A percentile compares a stretch with the other conserved stretches of the same genome.
Conservation (phyloP, 2,797 vertebrate genomes). For the Chromis chromis region DNA sequence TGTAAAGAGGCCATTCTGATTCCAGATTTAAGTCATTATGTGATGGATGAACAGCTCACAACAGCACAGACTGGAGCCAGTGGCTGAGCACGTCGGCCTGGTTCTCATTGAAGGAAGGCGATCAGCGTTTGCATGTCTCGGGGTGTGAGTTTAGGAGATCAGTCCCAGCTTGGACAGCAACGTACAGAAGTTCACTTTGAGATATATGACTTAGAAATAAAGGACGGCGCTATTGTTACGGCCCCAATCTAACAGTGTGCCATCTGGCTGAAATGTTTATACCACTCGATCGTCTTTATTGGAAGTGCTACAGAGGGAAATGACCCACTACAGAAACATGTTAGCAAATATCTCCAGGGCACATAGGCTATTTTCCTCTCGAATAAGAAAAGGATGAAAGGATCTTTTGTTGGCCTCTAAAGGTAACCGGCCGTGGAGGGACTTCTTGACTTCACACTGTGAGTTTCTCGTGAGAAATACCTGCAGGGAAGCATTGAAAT, state of each 20-base stretch:
- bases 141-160: constrained; percentile 23
- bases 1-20: constrained; percentile 23
- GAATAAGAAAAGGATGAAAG: constrained; percentile 82
- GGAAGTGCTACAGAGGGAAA: constrained; percentile 66
- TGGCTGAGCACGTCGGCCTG: constrained; percentile 39
- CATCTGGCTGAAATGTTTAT: constrained; percentile 44
- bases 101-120: constrained; percentile 25
- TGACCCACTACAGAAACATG: constrained; percentile 58
- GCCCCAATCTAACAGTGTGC: constrained; percentile 21
- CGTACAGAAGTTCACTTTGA: constrained; percentile 10
- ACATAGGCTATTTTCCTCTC: constrained; percentile 58
- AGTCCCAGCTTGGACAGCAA: constrained; percentile 6
- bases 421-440: constrained; percentile 39
- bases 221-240: constrained; percentile 22
- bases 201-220: constrained; percentile 24
- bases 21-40: constrained; percentile 44
- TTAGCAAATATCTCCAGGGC: constrained; percentile 65
- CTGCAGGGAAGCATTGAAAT: constrained; percentile 61
- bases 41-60: constrained; percentile 52
- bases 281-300: constrained; percentile 54
- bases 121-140: constrained; percentile 26
- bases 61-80: constrained; percentile 38
- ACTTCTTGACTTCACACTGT: constrained; percentile 26
- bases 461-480: constrained; percentile 68
- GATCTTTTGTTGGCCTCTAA: constrained; percentile 63